These are phyloP conservation scores for Hemistola chrysoprasaria DNA, from an alignment of 2,888 invertebrate species.

Conservation along the genomic window DNA sequence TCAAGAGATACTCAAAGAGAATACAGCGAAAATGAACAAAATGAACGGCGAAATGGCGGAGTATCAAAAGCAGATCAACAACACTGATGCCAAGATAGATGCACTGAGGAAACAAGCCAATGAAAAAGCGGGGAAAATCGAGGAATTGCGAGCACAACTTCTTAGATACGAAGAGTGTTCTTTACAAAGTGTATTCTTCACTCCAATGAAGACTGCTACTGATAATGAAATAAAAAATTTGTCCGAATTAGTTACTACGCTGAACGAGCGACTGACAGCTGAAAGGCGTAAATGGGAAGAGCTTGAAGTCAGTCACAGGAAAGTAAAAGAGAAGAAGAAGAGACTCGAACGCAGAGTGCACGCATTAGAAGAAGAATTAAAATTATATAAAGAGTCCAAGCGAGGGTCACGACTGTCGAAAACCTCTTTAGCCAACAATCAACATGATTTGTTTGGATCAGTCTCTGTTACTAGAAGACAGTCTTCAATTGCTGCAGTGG, in stretches of 20 bases:
- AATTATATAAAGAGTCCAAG: constrained; percentile 46
- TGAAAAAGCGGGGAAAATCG: constrained; percentile 72
- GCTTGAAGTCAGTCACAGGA: constrained; percentile 78
- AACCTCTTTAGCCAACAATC: constrained; percentile 48
- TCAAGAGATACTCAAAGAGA: constrained; percentile 75
- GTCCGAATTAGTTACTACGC: constrained; percentile 79
- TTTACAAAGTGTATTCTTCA: constrained; percentile 72
- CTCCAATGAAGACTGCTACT: constrained; percentile 79
- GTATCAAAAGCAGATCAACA: constrained; percentile 65
- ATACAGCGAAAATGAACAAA: constrained; percentile 73
- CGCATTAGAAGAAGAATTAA: constrained; percentile 52
- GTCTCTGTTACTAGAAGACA: constrained; percentile 43
- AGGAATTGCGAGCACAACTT: constrained; percentile 69
- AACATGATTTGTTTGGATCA: constrained; percentile 37
- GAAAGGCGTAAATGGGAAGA: constrained; percentile 83
- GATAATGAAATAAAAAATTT: constrained; percentile 84
- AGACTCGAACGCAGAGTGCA: constrained; percentile 55
- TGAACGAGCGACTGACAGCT: constrained; percentile 80
- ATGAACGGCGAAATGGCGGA: constrained; percentile 65
- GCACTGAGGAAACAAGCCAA: constrained; percentile 70
- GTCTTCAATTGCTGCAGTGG: constrained; percentile 46
- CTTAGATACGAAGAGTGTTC: constrained; percentile 72
- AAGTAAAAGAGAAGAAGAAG: constrained; percentile 77
- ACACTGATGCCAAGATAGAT: constrained; percentile 75
- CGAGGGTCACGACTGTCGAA: constrained; percentile 55